Conservation (phyloP, 2,113 vertebrate species). For the Lota lota region DNA sequence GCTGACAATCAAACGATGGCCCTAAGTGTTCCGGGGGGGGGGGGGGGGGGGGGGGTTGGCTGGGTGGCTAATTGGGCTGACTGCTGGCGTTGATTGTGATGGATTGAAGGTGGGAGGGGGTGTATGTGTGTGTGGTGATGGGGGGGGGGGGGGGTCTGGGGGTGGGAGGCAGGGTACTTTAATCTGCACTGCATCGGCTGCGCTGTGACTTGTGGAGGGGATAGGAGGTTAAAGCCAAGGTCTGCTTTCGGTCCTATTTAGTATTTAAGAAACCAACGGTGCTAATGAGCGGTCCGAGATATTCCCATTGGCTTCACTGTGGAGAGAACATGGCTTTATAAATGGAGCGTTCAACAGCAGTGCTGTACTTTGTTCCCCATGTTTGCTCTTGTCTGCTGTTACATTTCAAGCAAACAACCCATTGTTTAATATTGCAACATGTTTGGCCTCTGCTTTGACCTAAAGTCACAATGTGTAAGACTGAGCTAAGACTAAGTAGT, state of each 20-base stretch:
- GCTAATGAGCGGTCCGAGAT: neutral
- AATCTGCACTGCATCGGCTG: conserved; percentile 40
- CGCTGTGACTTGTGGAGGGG: conserved; percentile 14
- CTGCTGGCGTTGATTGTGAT: conserved; percentile 74
- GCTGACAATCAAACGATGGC: conserved; percentile 71
- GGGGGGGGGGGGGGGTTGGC: conserved; percentile 24
- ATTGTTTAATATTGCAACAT: no score
- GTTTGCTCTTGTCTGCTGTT: no score
- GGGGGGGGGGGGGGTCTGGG: neutral
- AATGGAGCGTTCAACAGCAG: no score
- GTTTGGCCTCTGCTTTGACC: no score
- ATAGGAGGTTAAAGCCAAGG: conserved; percentile 1
- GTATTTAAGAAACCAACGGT: neutral
- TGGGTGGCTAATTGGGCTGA: conserved; percentile 61
- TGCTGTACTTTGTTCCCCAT: no score
- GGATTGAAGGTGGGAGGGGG: conserved; percentile 51
- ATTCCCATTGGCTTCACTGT: neutral
- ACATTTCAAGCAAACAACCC: no score
- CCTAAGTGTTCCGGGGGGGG: conserved; percentile 58
- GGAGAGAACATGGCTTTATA: no score
- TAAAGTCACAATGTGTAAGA: no score
- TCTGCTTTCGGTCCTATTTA: neutral
- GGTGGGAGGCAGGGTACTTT: conserved; percentile 37
- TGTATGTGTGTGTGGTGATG: neutral
- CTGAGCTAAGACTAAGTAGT: no score